These are phyloP conservation scores for Sakesphorus luctuosus DNA, from an alignment of 2,113 vertebrate genomes.

Conservation along the genomic window DNA sequence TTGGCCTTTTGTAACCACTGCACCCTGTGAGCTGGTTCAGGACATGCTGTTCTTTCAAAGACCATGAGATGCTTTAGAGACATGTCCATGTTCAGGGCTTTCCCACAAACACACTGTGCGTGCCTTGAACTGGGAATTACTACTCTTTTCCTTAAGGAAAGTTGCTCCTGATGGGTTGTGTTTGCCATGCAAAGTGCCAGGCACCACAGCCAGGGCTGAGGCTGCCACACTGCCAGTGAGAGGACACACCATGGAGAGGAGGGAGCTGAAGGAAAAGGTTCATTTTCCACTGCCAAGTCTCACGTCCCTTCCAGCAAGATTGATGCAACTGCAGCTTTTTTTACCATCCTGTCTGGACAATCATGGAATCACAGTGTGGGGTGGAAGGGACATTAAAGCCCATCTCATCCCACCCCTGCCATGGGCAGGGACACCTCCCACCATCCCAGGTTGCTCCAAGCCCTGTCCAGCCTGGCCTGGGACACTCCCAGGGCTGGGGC, in stretches of 20 bases:
- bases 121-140: background rate
- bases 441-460: rapidly evolving
- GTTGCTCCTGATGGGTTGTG: background rate
- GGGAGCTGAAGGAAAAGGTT: background rate
- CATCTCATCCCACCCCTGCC: background rate
- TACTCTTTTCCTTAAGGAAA: background rate
- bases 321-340: background rate
- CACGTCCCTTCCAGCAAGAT: background rate
- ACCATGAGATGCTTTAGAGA: background rate
- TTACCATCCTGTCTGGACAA: background rate
- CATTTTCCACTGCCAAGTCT: background rate
- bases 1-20: background rate
- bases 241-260: background rate
- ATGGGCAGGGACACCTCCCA: background rate
- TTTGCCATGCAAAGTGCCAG: background rate
- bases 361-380: background rate
- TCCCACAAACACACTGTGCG: background rate
- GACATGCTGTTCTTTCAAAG: constrained; percentile 3
- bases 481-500: background rate
- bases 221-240: no score
- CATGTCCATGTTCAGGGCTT: background rate
- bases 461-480: rapidly evolving
- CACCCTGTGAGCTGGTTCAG: background rate
- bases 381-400: rapidly evolving
- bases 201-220: background rate